Percentiles rank a stretch among this genome's conserved stretches.
Evolutionary conservation across 2,797 vertebrate genomes (phyloP).

Genomic region (Adrianichthys oophorus): DNA sequence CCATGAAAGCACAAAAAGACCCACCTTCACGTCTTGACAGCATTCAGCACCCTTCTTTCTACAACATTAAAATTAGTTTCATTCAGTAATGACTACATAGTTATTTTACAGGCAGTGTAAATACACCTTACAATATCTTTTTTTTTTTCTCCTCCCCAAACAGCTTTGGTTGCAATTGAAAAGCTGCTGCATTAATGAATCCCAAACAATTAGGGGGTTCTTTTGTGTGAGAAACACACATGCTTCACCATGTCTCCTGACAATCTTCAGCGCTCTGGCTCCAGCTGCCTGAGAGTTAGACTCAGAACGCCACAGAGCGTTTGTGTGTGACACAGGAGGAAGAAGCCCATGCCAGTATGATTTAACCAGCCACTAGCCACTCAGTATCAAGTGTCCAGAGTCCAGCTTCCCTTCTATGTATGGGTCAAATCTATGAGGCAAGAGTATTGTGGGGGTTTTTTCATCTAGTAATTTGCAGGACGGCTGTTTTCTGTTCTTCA

Average conservation of each 20-base stretch:
- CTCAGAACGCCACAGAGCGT: constrained; percentile 64
- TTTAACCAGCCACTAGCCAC: constrained; percentile 77
- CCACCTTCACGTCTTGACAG: constrained; percentile 57
- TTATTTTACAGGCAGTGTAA: constrained; percentile 69
- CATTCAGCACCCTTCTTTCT: constrained; percentile 57
- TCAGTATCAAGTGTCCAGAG: constrained; percentile 70
- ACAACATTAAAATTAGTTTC: constrained; percentile 65
- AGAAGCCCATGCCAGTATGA: constrained; percentile 68
- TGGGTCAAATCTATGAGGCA: constrained; percentile 72
- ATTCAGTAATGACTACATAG: constrained; percentile 73
- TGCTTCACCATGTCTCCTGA: constrained; percentile 77
- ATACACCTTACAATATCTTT: constrained; percentile 72
- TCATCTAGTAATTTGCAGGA: constrained; percentile 39
- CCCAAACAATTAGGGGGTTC: constrained; percentile 81
- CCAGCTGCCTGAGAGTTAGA: constrained; percentile 76
- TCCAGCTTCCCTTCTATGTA: constrained; percentile 65
- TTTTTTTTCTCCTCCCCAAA: constrained; percentile 51
- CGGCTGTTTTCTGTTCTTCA: constrained; percentile 51
- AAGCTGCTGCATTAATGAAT: constrained; percentile 85
- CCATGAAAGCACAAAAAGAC: constrained; percentile 46
- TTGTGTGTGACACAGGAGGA: constrained; percentile 20
- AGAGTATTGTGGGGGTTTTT: constrained; percentile 43
- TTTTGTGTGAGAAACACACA: constrained; percentile 80
- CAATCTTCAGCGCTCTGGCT: constrained; percentile 77
- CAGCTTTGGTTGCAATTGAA: constrained; percentile 83